These are phyloP conservation scores for Saimiri boliviensis DNA, from an alignment of 2,113 vertebrate genomes.

Conservation along the genomic window DNA sequence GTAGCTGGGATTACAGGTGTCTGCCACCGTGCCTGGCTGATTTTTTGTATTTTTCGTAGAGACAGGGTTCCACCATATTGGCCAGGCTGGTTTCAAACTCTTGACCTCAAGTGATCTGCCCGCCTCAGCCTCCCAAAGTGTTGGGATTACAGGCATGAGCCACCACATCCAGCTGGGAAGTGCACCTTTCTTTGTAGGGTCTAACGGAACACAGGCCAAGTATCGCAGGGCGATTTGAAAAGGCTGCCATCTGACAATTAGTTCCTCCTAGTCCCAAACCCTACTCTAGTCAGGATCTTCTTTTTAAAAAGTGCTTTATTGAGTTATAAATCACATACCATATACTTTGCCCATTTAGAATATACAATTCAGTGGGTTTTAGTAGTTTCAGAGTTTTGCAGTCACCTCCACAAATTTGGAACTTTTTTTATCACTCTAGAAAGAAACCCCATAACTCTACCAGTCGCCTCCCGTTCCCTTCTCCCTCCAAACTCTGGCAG, in stretches of 20 bases:
- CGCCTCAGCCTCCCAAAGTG: too few relatives aligned
- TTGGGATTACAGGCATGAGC: too few relatives aligned
- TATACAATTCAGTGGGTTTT: background rate
- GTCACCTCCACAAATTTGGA: background rate
- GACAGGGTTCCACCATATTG: too few relatives aligned
- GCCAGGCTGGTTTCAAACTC: too few relatives aligned
- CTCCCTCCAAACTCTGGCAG: background rate
- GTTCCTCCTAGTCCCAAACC: background rate
- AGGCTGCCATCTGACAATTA: background rate
- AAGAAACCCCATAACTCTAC: background rate
- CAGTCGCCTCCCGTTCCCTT: background rate
- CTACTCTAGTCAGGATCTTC: background rate
- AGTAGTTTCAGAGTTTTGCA: background rate
- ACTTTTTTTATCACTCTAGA: background rate
- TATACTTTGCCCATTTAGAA: background rate
- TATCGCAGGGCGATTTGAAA: background rate
- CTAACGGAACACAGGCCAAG: background rate
- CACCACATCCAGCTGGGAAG: background rate
- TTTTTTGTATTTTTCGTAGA: too few relatives aligned
- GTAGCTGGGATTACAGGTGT: too few relatives aligned
- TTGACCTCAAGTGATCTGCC: too few relatives aligned
- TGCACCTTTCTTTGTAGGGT: background rate
- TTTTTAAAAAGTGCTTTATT: background rate
- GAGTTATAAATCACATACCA: background rate
- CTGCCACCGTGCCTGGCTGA: too few relatives aligned